These are phyloP conservation scores for Drosophila multiciliata DNA, from an alignment of 2,888 invertebrate genomes.

Conservation along the genomic window DNA sequence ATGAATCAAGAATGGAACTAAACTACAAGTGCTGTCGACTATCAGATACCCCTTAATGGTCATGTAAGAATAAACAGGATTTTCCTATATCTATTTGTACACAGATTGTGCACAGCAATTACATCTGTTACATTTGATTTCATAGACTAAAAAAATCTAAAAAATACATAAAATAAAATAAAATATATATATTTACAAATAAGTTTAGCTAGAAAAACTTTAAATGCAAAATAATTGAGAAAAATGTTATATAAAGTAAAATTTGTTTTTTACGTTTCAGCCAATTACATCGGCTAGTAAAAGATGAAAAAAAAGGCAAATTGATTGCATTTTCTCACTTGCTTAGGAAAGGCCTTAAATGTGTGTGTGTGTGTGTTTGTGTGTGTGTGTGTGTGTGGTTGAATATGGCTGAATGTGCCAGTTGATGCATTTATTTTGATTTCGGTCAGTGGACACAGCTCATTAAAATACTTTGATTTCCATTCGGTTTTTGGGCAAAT, in stretches of 20 bases:
- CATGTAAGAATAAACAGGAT: neutral
- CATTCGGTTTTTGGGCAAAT: neutral
- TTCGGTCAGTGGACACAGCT: slow-evolving; percentile 11
- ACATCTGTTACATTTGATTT: neutral
- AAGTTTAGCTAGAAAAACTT: neutral
- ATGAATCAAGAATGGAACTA: neutral
- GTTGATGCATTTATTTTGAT: slow-evolving; percentile 15
- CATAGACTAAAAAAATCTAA: too few species aligned
- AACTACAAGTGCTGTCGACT: neutral
- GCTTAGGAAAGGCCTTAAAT: neutral
- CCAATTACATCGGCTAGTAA: neutral
- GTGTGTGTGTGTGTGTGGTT: neutral
- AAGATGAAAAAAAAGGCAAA: neutral
- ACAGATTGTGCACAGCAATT: neutral
- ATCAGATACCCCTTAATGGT: neutral
- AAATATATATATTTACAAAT: neutral
- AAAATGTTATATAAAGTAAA: neutral
- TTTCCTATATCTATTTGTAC: neutral
- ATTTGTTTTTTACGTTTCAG: neutral
- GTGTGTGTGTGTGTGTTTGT: neutral
- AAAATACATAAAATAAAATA: too few species aligned
- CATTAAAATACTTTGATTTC: slow-evolving; percentile 19
- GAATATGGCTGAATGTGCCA: neutral
- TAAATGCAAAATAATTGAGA: neutral
- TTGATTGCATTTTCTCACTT: neutral